Evolutionary conservation across 2,113 vertebrate species (phyloP).

Genomic region (Oreocharis arfaki): DNA sequence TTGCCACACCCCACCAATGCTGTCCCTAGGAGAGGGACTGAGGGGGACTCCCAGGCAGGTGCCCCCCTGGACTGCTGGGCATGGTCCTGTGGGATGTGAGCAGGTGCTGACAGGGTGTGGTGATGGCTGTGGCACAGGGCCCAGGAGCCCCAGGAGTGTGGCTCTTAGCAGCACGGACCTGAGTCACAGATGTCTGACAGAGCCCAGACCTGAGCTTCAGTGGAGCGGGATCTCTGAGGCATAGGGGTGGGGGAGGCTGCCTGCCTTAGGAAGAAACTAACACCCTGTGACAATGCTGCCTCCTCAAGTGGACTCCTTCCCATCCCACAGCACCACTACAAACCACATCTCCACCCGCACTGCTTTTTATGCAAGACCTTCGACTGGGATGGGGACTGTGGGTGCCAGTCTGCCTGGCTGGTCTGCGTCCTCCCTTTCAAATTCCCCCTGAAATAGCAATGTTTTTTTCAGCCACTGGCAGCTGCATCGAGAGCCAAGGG

Average conservation of each 20-base stretch:
- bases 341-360: accelerated
- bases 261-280: not conserved
- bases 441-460: not conserved
- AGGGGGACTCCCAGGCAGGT: not conserved
- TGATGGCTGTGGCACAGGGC: not conserved
- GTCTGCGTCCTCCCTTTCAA: not conserved
- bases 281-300: not conserved
- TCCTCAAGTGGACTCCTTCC: not conserved
- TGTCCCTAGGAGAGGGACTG: not conserved
- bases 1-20: accelerated
- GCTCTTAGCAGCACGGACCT: accelerated
- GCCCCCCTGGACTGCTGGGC: not conserved
- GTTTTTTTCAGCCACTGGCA: not conserved
- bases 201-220: not conserved
- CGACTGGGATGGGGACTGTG: accelerated
- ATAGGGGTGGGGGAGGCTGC: not conserved
- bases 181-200: not conserved
- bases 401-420: not conserved
- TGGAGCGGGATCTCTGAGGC: accelerated
- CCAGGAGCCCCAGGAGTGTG: not conserved
- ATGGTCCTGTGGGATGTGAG: accelerated
- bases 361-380: not conserved
- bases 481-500: not conserved
- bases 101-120: not conserved
- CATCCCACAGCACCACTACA: not conserved